Conservation (phyloP, 2,888 invertebrate genomes). For the Argynnis bischoffii region DNA sequence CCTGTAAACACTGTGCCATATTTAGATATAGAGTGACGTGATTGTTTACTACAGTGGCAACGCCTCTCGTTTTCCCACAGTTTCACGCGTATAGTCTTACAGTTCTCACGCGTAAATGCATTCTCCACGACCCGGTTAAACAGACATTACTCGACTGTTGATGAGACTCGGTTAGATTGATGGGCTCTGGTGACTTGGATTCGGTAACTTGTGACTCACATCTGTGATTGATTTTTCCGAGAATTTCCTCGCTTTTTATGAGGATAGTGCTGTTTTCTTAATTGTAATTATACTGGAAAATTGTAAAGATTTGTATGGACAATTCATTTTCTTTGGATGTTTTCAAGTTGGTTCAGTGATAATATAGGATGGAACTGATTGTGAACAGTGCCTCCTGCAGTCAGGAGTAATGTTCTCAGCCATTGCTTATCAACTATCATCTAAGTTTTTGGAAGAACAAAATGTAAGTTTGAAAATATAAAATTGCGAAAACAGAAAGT, state of each 20-base stretch:
- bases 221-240: constrained; percentile 54
- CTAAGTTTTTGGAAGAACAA: constrained; percentile 70
- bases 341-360: constrained; percentile 26
- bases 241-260: constrained; percentile 44
- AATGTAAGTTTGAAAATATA: constrained; percentile 52
- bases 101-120: constrained; percentile 70
- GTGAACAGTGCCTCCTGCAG: constrained; percentile 49
- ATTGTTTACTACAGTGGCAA: constrained; percentile 82
- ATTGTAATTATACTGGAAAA: constrained; percentile 4
- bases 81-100: constrained; percentile 75
- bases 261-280: constrained; percentile 7
- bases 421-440: constrained; percentile 72
- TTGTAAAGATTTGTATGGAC: neutral
- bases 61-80: constrained; percentile 80
- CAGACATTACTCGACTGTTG: constrained; percentile 23
- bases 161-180: constrained; percentile 51
- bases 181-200: constrained; percentile 42
- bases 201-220: constrained; percentile 53
- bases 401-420: constrained; percentile 71
- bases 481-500: neutral
- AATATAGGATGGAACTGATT: constrained; percentile 54
- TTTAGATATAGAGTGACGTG: constrained; percentile 74
- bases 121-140: constrained; percentile 58
- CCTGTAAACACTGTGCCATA: constrained; percentile 45
- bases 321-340: constrained; percentile 11